phyloP scores from a whole-genome alignment of 2,888 invertebrate species.

The Amiota communis region DNA sequence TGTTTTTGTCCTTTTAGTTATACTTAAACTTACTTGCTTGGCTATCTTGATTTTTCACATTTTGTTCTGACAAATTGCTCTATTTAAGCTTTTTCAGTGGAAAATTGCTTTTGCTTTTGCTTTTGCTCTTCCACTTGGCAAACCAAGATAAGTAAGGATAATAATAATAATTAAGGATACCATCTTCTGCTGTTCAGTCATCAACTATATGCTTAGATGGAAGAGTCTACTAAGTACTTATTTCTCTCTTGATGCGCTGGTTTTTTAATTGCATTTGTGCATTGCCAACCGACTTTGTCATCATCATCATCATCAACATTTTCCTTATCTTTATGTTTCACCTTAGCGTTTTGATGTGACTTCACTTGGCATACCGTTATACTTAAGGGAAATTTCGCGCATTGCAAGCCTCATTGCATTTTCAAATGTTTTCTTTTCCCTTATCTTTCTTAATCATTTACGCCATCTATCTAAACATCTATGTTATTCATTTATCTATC shows the following conservation, averaged over 20 bases:
- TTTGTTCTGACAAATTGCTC: slow-evolving; percentile 43
- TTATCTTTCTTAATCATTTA: too few species aligned
- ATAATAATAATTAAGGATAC: slow-evolving; percentile 45
- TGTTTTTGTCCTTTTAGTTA: too few species aligned
- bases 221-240: neutral
- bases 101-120: slow-evolving; percentile 42
- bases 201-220: neutral
- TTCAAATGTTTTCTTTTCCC: slow-evolving; percentile 2
- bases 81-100: slow-evolving; percentile 40
- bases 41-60: too few species aligned
- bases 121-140: slow-evolving; percentile 46
- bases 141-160: slow-evolving; percentile 47
- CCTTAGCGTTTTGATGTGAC: neutral
- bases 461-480: too few species aligned
- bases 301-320: neutral
- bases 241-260: neutral
- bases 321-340: neutral
- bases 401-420: slow-evolving; percentile 6
- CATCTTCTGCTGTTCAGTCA: neutral
- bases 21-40: too few species aligned
- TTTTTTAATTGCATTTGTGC: slow-evolving; percentile 5
- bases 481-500: too few species aligned
- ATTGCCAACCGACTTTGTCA: neutral
- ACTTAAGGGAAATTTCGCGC: neutral
- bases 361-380: neutral